These are phyloP conservation scores for Enteromius argenteus DNA, from an alignment of 2,797 vertebrate species.

Conservation along the genomic window DNA sequence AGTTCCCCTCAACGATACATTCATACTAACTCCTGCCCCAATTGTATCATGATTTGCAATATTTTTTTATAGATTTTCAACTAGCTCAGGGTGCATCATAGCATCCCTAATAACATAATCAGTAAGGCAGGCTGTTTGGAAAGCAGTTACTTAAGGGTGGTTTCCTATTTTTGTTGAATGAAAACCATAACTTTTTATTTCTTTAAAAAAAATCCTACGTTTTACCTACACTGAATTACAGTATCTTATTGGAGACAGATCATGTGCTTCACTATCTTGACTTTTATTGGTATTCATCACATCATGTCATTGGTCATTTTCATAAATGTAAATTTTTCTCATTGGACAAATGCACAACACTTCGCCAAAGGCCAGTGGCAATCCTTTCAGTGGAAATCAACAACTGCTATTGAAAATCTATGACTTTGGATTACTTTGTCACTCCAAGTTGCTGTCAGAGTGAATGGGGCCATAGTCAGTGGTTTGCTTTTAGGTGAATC, in stretches of 20 bases:
- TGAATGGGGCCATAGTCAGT: background rate
- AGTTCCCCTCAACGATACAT: too few species aligned
- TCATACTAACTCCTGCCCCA: too few species aligned
- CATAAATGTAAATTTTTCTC: background rate
- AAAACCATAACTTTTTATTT: background rate
- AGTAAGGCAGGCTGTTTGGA: too few species aligned
- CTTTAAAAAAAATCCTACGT: background rate
- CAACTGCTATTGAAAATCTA: background rate
- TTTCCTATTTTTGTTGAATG: background rate
- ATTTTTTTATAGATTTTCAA: too few species aligned
- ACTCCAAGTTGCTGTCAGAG: background rate
- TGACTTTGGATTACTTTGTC: background rate
- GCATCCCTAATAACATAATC: too few species aligned
- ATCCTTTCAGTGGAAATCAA: background rate
- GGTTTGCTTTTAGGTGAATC: background rate
- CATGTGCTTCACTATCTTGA: background rate
- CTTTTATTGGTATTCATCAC: background rate
- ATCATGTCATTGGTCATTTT: background rate
- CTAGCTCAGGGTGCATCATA: too few species aligned
- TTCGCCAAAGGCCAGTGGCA: background rate
- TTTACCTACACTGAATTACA: background rate
- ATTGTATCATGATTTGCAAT: too few species aligned
- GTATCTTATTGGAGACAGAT: background rate
- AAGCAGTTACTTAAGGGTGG: too few species aligned
- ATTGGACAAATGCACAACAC: background rate